Percentiles rank a stretch among this genome's conserved stretches.
Conservation (phyloP, 2,888 invertebrate species). For the Meghimatium bilineatum region DNA sequence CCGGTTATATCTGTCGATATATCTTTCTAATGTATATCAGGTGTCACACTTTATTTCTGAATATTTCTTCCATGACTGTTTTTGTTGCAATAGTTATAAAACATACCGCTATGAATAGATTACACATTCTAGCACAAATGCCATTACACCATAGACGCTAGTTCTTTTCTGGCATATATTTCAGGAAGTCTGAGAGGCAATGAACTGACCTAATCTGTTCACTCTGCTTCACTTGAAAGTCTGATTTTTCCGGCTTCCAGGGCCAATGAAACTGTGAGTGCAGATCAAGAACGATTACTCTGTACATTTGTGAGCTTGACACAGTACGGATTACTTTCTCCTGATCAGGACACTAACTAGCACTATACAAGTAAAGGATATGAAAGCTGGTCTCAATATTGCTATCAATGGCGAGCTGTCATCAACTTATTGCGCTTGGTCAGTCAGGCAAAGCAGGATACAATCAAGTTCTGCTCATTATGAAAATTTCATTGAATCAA, state of each 20-base stretch:
- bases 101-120: not conserved
- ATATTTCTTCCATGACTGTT: not conserved
- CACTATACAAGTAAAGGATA: not conserved
- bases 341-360: no score
- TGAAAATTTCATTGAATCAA: not conserved
- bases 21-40: not conserved
- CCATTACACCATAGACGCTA: no score
- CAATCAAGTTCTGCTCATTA: not conserved
- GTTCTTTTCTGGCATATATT: not conserved
- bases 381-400: not conserved
- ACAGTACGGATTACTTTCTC: no score
- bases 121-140: no score
- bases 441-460: not conserved
- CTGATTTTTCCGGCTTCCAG: not conserved
- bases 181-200: not conserved
- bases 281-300: no score
- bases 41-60: not conserved
- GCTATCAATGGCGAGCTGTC: not conserved
- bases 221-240: not conserved
- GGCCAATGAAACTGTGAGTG: not conserved
- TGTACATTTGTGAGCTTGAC: no score
- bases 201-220: not conserved
- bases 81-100: not conserved
- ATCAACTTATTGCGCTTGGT: not conserved
- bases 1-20: constrained; percentile 12